Conservation (phyloP, 2,888 invertebrate species). For the Acanthosoma haemorrhoidale region DNA sequence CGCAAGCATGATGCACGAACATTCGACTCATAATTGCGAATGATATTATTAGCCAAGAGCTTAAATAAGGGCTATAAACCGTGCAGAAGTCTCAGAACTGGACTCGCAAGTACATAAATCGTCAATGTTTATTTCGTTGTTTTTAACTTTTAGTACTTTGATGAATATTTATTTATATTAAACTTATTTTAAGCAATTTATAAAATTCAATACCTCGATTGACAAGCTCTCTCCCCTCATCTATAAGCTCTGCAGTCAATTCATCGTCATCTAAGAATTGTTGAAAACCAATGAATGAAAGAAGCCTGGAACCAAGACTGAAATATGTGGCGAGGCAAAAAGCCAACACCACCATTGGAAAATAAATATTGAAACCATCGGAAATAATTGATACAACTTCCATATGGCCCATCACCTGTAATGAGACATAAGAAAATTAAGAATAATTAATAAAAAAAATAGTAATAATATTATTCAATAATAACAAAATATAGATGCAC, state of each 20-base stretch:
- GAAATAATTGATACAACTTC: constrained; percentile 94
- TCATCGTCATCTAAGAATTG: constrained; percentile 95
- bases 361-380: constrained; percentile 97
- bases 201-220: constrained; percentile 62
- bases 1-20: no score
- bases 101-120: no score
- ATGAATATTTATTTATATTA: not conserved
- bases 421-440: no score
- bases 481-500: no score
- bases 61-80: no score
- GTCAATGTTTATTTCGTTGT: no score
- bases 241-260: constrained; percentile 85
- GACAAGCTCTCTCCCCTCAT: constrained; percentile 88
- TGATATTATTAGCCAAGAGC: no score
- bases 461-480: no score
- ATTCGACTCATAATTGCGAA: no score
- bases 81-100: no score
- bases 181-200: not conserved
- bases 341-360: constrained; percentile 92
- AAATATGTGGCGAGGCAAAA: constrained; percentile 92
- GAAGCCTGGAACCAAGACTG: constrained; percentile 81
- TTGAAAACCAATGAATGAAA: constrained; percentile 90
- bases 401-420: constrained; percentile 99
- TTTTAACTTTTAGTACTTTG: not conserved
- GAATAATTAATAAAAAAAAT: no score